Evolutionary conservation across 2,888 invertebrate species (phyloP), one percentile per base, ranked within the genome.

Genomic region (Coelopa pilipes): DNA sequence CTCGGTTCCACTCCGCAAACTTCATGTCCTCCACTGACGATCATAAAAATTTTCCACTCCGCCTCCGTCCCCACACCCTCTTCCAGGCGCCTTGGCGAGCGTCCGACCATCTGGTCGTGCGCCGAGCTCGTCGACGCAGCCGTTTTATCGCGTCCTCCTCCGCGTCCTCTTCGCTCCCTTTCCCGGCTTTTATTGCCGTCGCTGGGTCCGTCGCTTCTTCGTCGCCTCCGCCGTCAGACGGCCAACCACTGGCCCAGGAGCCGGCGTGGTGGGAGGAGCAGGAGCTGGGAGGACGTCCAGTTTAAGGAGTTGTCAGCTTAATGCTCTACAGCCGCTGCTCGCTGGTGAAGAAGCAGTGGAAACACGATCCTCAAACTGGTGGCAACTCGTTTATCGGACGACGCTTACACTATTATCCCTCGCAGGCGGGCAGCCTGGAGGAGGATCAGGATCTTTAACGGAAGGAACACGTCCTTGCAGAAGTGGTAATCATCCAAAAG

Each of bases 21-120:
- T 76, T 80, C 79, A 76, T 82, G 82, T 82, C 82, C 79, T 81
- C 80, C 79, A 77, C 70, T 77, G 77, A 75, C 19, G 55, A 63
- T 46, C 63, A 65, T 53, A 24, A 15, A 49, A 59, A 59, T 34
- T 70, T 71, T 65, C 57, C 49, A 45, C 55, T 34, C 34, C 7
- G 34, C 34, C 34, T 34, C 7, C 34, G 2, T 34, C 34, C 7
- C 34, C 34, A 7, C 34, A 34, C 34, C 34, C 2, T 34, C 34
- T 34, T 34, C 34, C 34, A 34, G 34, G 34, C 34, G 2, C 34
- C 34, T 34, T 34, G 34, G 2, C 7, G 34, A 34, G 34, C 34
- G 34, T 7, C 34, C 34, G 34, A 34, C 34, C 34, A 34, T 34
- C 34, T 34, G 34, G 2, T 34, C 34, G 34, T 34, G 4, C 7